A percentile compares a stretch with the other conserved stretches of the same genome.
Conservation (phyloP, 2,797 vertebrate genomes). For the Macropus fuliginosus region DNA sequence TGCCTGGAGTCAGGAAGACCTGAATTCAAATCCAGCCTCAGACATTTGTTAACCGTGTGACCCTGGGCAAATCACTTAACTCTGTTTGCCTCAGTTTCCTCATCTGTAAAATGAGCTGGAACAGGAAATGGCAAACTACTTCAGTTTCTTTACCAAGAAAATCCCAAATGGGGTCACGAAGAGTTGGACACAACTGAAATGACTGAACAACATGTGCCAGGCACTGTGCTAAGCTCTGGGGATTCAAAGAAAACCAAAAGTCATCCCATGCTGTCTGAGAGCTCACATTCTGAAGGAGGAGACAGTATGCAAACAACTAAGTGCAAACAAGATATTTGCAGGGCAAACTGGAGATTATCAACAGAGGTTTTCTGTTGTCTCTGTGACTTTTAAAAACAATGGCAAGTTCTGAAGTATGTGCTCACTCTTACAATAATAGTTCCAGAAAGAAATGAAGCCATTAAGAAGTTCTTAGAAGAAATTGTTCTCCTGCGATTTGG, state of each 20-base stretch:
- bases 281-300: not conserved
- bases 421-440: constrained; percentile 39
- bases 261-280: not conserved
- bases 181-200: not conserved
- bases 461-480: constrained; percentile 36
- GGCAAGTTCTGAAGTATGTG: constrained; percentile 28
- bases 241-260: not conserved
- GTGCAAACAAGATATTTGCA: not conserved
- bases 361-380: not conserved
- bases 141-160: not conserved
- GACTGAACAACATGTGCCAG: not conserved
- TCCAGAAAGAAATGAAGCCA: constrained; percentile 29
- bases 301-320: not conserved
- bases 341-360: not conserved
- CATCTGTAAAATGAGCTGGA: not conserved
- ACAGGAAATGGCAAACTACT: not conserved
- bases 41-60: not conserved
- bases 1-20: not conserved
- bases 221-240: not conserved
- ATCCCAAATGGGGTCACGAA: not conserved
- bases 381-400: not conserved
- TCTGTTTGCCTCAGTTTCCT: not conserved
- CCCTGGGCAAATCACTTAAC: not conserved
- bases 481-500: constrained; percentile 19
- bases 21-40: not conserved